Evolutionary conservation across 2,797 vertebrate species (phyloP), one percentile per base, ranked within the genome.

Genomic region (Acipenser ruthenus): DNA sequence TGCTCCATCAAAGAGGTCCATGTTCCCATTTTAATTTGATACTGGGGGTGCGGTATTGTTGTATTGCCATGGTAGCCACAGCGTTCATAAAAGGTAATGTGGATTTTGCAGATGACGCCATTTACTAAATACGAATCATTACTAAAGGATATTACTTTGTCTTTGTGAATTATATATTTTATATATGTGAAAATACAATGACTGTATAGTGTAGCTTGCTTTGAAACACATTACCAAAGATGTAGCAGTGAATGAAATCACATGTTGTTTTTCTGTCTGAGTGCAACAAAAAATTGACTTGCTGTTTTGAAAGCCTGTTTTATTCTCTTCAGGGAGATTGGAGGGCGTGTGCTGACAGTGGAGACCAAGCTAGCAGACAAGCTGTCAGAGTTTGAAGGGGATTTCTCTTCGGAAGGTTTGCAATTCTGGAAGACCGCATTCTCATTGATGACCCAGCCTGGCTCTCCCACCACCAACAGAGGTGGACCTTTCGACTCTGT

Each of bases 361-460:
- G 91, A 89, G 75, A 97, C 94, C 64, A 93, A 93, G 70, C 85
- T 95, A 74, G 84, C 89, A 50, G 90, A 90, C 73, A 92, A 96
- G 79, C 86, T 99, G 10, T 71, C 84, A 0, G 97, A 99, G 75
- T 97, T 97, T 81, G 90, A 87, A 65, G 95, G 97, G 50, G 95
- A 96, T 70, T 90, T 99, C 75, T 94, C 91, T 50, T 78, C 93
- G 76, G 94, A 98, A 75, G 97, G 97, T 65, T 86, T 99, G 49
- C 85, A 83, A 62, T 93, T 99, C 64, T 99, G 97, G 97, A 97
- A 96, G 85, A 93, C 91, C 0, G 96, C 94, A 0, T 99, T 98
- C 83, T 93, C 91, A 48, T 95, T 92, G 68, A 98, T 99, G 96
- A 94, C 93, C 5, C 89, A 87, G 56, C 83, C 88, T 50, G 88